These are phyloP conservation scores for Copidosoma aretas DNA, from an alignment of 2,888 invertebrate genomes.

Conservation along the genomic window DNA sequence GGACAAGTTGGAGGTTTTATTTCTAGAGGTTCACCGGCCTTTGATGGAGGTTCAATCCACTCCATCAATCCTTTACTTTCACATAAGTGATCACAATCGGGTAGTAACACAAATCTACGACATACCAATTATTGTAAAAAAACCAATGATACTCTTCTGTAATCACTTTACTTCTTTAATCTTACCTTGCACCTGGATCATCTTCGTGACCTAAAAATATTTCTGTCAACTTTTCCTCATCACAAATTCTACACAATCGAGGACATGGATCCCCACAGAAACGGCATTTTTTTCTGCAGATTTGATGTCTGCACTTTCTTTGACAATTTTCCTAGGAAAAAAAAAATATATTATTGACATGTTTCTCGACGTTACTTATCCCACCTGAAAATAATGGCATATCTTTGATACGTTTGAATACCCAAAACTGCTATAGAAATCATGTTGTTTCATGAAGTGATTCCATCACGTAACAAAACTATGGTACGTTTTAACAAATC, in stretches of 20 bases:
- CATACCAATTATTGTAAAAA: neutral
- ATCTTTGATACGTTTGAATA: too few relatives aligned
- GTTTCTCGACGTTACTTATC: too few relatives aligned
- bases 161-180: neutral
- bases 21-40: neutral
- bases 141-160: neutral
- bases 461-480: too few relatives aligned
- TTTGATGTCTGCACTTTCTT: constrained; percentile 8
- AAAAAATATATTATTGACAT: too few relatives aligned
- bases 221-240: constrained; percentile 12
- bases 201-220: constrained; percentile 10
- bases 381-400: too few relatives aligned
- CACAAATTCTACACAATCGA: constrained; percentile 17
- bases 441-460: too few relatives aligned
- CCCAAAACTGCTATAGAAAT: too few relatives aligned
- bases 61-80: constrained; percentile 14
- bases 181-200: constrained; percentile 18
- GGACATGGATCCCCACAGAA: constrained; percentile 26
- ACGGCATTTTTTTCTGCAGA: constrained; percentile 13
- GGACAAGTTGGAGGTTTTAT: constrained; percentile 12
- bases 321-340: neutral
- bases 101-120: constrained; percentile 18
- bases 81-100: constrained; percentile 23
- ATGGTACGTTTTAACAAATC: too few relatives aligned
- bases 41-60: neutral